Percentiles rank a stretch among this genome's conserved stretches.
These are phyloP conservation scores for Synergus umbraculus DNA, from an alignment of 2,888 invertebrate genomes.

Conservation along the genomic window DNA sequence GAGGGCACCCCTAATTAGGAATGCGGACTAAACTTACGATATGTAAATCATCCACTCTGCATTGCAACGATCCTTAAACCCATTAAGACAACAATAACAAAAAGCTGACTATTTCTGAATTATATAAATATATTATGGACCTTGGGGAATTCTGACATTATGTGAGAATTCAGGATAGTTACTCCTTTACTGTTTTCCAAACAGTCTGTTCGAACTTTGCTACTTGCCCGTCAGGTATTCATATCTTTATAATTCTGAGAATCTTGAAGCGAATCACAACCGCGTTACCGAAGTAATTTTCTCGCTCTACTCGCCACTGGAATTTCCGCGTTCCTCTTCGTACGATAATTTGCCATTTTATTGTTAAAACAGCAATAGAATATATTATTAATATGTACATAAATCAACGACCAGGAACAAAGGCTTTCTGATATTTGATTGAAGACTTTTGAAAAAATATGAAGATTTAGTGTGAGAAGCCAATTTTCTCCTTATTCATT, in stretches of 20 bases:
- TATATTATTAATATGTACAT: not conserved
- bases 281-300: slow-evolving; percentile 39
- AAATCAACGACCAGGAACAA: slow-evolving; percentile 31
- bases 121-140: not conserved
- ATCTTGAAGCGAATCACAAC: slow-evolving; percentile 33
- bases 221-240: slow-evolving; percentile 31
- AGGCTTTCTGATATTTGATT: slow-evolving; percentile 8
- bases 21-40: slow-evolving; percentile 27
- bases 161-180: not conserved
- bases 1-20: slow-evolving; percentile 24
- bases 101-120: slow-evolving; percentile 11
- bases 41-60: slow-evolving; percentile 26
- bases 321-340: slow-evolving; percentile 39
- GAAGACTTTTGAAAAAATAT: slow-evolving; percentile 1
- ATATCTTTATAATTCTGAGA: slow-evolving; percentile 35
- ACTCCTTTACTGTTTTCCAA: slow-evolving; percentile 11
- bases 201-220: slow-evolving; percentile 24
- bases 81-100: slow-evolving; percentile 24
- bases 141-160: slow-evolving; percentile 2
- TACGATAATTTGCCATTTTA: slow-evolving; percentile 34
- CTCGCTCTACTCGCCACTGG: slow-evolving; percentile 39
- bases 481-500: not conserved
- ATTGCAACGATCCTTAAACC: slow-evolving; percentile 30
- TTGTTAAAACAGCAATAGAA: slow-evolving; percentile 40
- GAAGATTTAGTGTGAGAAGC: not conserved